Base-by-base conservation (phyloP, 2,888 invertebrate species). In the Hirtodrosophila confusa region DNA sequence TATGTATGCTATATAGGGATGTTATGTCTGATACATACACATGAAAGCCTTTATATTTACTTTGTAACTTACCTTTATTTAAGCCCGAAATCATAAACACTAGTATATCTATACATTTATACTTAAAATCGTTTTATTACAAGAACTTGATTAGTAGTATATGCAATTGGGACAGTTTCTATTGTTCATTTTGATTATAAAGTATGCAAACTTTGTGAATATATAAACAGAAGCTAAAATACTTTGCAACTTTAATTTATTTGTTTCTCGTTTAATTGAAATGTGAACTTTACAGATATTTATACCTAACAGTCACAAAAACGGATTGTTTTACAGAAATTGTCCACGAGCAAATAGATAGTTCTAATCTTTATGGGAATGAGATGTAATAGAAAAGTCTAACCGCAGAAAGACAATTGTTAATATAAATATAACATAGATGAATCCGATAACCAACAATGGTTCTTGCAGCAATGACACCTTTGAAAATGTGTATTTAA, bases 341-440 rank as follows among this genome's bases (percentile, higher is more conserved):
- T 17, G 3, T 33, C 9, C 8, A 24, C 12, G 7, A 17, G n/a
- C 6, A 5, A 9, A 11, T 27, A 27, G 4, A 27, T 27, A n/a
- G 7, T n/a, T 12, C 41, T 73, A 65, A 36, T 84, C 88, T 17
- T 87, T 84, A 55, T 88, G 88, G 35, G 69, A 67, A 54, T 84
- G 88, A 17, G 82, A 95, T 82, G 94, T 94, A 84, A 99, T 98
- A 60, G 98, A 97, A 92, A 99, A 99, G 93, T 99, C 99, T 90
- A 99, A 93, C 82, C 99, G 94, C 68, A 98, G 97, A 92, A 98
- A 98, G 86, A 99, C 93, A 90, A 99, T 98, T 58, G 99, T 97
- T 85, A 96, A 92, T 55, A 98, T 89, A 93, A 99, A 99, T 73
- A 99, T 92, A 37, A 96, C 92, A 91, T 97, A 98, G 76, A 99